phyloP scores from a whole-genome alignment of 2,797 vertebrate species.

The Tadarida brasiliensis region DNA sequence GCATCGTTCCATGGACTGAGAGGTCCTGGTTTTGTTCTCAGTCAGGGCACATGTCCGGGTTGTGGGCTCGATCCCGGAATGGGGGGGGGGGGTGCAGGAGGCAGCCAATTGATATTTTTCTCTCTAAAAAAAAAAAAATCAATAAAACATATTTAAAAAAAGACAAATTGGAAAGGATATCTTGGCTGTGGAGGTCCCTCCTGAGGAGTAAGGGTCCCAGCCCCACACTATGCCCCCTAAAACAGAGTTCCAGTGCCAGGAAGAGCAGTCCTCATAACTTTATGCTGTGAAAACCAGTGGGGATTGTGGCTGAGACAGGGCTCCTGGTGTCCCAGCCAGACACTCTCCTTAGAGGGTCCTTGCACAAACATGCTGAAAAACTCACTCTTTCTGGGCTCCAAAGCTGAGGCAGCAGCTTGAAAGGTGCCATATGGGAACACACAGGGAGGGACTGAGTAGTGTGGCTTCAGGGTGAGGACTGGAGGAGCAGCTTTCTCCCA shows the following conservation, averaged over 20 bases:
- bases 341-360: neutral
- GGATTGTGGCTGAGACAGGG: neutral
- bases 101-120: no score
- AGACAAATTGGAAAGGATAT: neutral
- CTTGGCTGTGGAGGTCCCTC: neutral
- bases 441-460: neutral
- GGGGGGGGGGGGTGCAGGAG: no score
- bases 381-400: neutral
- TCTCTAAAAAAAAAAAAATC: no score
- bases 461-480: neutral
- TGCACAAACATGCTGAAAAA: neutral
- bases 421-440: neutral
- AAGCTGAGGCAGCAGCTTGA: neutral
- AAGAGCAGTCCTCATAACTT: neutral
- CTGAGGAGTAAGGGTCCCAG: neutral
- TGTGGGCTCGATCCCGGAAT: no score
- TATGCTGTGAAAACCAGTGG: neutral
- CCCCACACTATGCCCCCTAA: neutral
- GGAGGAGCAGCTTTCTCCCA: neutral
- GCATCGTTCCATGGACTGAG: no score
- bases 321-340: neutral
- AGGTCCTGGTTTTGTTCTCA: no score
- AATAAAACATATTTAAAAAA: no score
- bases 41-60: no score
- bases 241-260: neutral